Conservation (phyloP, 2,888 invertebrate genomes). For the Trypoxylon attenuatum region DNA sequence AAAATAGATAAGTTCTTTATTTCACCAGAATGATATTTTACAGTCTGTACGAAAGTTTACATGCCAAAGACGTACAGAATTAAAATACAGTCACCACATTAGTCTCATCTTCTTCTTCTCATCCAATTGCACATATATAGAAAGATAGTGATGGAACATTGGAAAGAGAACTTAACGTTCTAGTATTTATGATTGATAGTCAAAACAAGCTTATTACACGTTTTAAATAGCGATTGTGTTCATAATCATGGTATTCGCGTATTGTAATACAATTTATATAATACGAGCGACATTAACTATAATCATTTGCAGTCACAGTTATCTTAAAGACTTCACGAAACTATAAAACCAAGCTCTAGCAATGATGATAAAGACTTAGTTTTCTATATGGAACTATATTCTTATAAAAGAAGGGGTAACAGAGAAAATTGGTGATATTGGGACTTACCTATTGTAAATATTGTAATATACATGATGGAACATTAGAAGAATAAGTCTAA, state of each 20-base stretch:
- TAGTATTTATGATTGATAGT: conserved; percentile 42
- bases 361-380: conserved; percentile 71
- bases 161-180: conserved; percentile 36
- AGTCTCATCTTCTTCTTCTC: conserved; percentile 32
- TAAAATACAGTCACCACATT: conserved; percentile 40
- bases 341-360: conserved; percentile 58
- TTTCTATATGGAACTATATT: conserved; percentile 73
- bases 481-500: conserved; percentile 67
- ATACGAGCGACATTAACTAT: conserved; percentile 37
- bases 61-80: conserved; percentile 53
- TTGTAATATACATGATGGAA: conserved; percentile 69
- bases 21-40: conserved; percentile 34
- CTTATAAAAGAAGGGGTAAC: conserved; percentile 63
- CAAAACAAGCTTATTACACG: conserved; percentile 46
- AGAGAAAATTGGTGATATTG: conserved; percentile 61
- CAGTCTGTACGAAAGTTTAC: conserved; percentile 48
- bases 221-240: conserved; percentile 58
- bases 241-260: conserved; percentile 48
- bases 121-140: conserved; percentile 37
- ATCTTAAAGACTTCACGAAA: conserved; percentile 56
- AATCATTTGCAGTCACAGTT: conserved; percentile 58
- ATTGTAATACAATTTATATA: conserved; percentile 53
- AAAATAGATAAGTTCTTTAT: conserved; percentile 37
- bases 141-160: conserved; percentile 32
- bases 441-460: conserved; percentile 72